A percentile compares a stretch with the other conserved stretches of the same genome.
These are phyloP conservation scores for Blomia tropicalis DNA, from an alignment of 2,888 invertebrate species.

Conservation along the genomic window DNA sequence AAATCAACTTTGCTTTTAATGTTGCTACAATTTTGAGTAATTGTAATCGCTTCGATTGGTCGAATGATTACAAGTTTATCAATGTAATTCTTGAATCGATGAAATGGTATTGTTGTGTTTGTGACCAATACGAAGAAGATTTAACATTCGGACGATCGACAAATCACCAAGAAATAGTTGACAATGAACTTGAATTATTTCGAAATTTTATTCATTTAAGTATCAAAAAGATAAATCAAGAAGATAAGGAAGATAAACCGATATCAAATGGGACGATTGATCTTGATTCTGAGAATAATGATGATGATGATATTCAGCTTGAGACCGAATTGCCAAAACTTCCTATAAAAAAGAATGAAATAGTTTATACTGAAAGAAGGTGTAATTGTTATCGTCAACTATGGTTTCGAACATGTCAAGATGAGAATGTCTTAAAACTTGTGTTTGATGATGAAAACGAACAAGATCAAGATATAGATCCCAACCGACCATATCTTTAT, in stretches of 20 bases:
- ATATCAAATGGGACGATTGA: background rate
- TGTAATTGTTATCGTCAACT: conserved; percentile 24
- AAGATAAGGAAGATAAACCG: background rate
- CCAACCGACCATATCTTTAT: background rate
- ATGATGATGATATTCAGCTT: background rate
- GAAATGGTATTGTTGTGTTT: conserved; percentile 24
- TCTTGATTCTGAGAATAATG: background rate
- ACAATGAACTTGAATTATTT: background rate
- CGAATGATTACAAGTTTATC: conserved; percentile 23
- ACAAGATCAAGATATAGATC: background rate
- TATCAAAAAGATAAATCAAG: background rate
- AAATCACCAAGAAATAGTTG: background rate
- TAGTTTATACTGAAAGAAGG: background rate
- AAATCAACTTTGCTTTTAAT: conserved; percentile 94
- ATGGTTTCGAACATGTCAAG: conserved; percentile 16
- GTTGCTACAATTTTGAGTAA: conserved; percentile 86
- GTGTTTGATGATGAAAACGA: conserved; percentile 4
- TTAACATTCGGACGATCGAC: background rate
- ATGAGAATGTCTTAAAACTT: conserved; percentile 18
- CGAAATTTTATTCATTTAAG: background rate
- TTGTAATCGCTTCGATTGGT: conserved; percentile 25
- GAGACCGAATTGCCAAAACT: too few species aligned
- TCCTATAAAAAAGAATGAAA: background rate
- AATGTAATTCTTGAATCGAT: conserved; percentile 23
- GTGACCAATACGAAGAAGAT: conserved; percentile 20